These are phyloP conservation scores for Drosophila mulleri DNA, from an alignment of 2,888 invertebrate species.

Conservation along the genomic window DNA sequence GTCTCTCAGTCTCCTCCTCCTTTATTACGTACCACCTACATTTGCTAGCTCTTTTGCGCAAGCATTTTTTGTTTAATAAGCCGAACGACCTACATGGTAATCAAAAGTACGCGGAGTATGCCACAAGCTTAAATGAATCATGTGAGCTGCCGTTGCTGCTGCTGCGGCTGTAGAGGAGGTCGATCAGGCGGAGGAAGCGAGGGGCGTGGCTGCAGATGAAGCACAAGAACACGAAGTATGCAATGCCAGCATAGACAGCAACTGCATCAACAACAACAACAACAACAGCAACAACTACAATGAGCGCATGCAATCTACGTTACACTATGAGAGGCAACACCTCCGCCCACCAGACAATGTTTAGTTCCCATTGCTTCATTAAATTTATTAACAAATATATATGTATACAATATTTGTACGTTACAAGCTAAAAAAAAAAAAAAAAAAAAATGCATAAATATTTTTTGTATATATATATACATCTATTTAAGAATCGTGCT, in stretches of 20 bases:
- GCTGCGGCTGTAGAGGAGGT: not conserved
- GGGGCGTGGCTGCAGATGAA: slow-evolving; percentile 18
- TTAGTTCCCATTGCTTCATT: slow-evolving; percentile 57
- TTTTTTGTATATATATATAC: slow-evolving; percentile 3
- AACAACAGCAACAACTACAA: slow-evolving; percentile 4
- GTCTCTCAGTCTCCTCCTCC: slow-evolving; percentile 43
- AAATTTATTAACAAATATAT: not conserved
- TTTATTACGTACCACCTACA: slow-evolving; percentile 23
- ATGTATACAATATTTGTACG: not conserved
- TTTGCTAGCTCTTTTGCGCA: slow-evolving; percentile 55
- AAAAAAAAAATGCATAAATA: not conserved
- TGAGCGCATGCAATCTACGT: slow-evolving; percentile 38
- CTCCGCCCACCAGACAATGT: slow-evolving; percentile 66
- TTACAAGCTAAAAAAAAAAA: no score
- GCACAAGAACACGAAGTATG: slow-evolving; percentile 35
- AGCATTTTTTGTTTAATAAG: slow-evolving; percentile 59
- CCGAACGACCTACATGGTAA: slow-evolving; percentile 73
- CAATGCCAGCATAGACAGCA: slow-evolving; percentile 17
- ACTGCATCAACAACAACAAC: not conserved
- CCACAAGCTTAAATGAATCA: slow-evolving; percentile 44
- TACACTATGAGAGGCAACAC: slow-evolving; percentile 62
- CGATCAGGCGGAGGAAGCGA: not conserved
- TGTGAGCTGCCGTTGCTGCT: slow-evolving; percentile 4
- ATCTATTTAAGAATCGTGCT: slow-evolving; percentile 32
- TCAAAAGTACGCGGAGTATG: slow-evolving; percentile 50